Conservation (phyloP, 1,140 invertebrate genomes). For the Asbolus verrucosus region DNA sequence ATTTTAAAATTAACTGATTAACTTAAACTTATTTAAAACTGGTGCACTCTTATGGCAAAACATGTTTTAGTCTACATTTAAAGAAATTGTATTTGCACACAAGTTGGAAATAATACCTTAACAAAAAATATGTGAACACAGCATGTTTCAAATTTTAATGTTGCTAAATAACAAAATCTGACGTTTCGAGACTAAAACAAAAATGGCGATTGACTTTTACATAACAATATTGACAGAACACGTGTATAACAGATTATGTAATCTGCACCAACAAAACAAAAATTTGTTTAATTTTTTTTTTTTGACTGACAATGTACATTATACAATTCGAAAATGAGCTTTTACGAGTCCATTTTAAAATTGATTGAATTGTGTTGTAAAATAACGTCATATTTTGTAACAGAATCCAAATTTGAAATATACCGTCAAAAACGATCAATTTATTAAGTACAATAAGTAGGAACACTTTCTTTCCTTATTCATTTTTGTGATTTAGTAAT, state of each 20-base stretch:
- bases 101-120: conserved; percentile 10
- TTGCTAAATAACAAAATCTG: too few species aligned
- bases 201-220: not conserved
- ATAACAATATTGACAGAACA: too few species aligned
- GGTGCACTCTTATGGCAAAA: conserved; percentile 24
- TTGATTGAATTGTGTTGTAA: too few species aligned
- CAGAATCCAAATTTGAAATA: conserved; percentile 1
- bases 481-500: not conserved
- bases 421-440: not conserved
- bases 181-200: not conserved
- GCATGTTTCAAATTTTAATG: not conserved
- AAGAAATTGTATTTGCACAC: not conserved
- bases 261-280: too few species aligned
- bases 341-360: too few species aligned
- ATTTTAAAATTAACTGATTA: conserved; percentile 20
- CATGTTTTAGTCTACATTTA: conserved; percentile 1
- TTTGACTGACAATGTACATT: too few species aligned
- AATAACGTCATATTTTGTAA: too few species aligned
- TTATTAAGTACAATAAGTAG: conserved; percentile 44
- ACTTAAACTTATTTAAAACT: not conserved
- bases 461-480: conserved; percentile 33
- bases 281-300: too few species aligned
- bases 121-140: not conserved
- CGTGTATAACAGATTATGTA: too few species aligned
- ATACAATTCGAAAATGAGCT: too few species aligned